A percentile compares a stretch with the other conserved stretches of the same genome.
These are phyloP conservation scores for Myotis daubentonii DNA, from an alignment of 2,797 vertebrate species.

Conservation along the genomic window DNA sequence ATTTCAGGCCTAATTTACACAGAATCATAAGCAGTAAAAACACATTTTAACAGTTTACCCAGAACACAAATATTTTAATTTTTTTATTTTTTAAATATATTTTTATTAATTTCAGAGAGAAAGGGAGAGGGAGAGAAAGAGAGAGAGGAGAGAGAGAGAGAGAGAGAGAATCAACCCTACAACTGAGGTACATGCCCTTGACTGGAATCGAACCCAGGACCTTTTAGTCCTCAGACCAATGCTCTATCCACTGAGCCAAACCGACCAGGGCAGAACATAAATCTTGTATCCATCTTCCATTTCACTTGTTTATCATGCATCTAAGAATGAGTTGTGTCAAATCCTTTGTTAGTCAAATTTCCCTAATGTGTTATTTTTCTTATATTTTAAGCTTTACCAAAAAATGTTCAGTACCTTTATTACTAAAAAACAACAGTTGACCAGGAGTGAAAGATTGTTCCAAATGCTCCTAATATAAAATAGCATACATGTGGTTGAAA, in stretches of 20 bases:
- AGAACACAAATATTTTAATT: neutral
- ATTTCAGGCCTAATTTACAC: neutral
- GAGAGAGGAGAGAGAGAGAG: too few relatives aligned
- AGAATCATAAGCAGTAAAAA: neutral
- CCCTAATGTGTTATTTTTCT: neutral
- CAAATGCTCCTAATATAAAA: constrained; percentile 17
- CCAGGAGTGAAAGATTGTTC: neutral
- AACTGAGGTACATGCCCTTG: too few relatives aligned
- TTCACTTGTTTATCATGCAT: neutral
- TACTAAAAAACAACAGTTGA: neutral
- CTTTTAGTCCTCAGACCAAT: too few relatives aligned
- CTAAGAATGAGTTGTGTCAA: neutral
- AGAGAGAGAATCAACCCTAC: too few relatives aligned
- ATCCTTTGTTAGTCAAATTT: constrained; percentile 18
- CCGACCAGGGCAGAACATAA: neutral
- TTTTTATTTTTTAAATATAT: too few relatives aligned
- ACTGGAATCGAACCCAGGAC: too few relatives aligned
- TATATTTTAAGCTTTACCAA: neutral
- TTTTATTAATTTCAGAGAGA: too few relatives aligned
- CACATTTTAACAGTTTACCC: neutral
- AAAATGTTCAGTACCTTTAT: neutral
- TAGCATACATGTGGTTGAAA: constrained; percentile 1
- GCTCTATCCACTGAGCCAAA: too few relatives aligned
- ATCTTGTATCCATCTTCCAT: neutral
- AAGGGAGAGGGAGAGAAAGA: too few relatives aligned